phyloP scores from a whole-genome alignment of 2,888 invertebrate species.

The Gryllus longicercus region DNA sequence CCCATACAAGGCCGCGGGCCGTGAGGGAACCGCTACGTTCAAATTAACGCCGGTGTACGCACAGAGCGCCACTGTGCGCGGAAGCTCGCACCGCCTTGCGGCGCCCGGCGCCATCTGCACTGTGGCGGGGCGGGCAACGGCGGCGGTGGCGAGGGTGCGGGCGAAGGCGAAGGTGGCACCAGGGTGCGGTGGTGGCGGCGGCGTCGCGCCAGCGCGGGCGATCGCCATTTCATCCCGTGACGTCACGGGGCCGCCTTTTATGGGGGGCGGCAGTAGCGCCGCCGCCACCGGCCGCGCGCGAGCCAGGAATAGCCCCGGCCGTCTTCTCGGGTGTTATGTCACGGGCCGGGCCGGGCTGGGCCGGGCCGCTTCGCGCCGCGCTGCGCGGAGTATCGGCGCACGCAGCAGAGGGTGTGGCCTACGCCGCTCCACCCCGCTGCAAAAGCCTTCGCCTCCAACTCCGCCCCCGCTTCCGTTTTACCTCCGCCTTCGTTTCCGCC shows the following conservation, averaged over 20 bases:
- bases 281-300: neutral
- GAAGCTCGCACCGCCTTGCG: too few species aligned
- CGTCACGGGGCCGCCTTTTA: neutral
- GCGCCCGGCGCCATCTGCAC: too few species aligned
- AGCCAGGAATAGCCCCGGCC: neutral
- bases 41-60: too few species aligned
- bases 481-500: too few species aligned
- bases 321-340: slow-evolving; percentile 17
- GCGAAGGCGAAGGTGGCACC: neutral
- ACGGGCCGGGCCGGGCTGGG: neutral
- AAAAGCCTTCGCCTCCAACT: neutral
- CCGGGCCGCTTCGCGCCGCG: neutral
- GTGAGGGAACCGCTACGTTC: too few species aligned
- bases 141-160: neutral
- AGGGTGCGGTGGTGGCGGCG: neutral
- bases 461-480: too few species aligned
- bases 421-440: neutral
- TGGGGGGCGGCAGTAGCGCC: slow-evolving; percentile 9
- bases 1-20: too few species aligned
- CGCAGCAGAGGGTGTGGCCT: neutral
- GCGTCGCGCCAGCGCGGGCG: slow-evolving; percentile 17
- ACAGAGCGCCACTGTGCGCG: too few species aligned
- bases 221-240: slow-evolving; percentile 17
- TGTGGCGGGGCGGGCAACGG: neutral
- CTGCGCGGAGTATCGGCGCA: neutral